Evolutionary conservation across 2,113 vertebrate genomes (phyloP).

Genomic region (Puntigrus tetrazona): DNA sequence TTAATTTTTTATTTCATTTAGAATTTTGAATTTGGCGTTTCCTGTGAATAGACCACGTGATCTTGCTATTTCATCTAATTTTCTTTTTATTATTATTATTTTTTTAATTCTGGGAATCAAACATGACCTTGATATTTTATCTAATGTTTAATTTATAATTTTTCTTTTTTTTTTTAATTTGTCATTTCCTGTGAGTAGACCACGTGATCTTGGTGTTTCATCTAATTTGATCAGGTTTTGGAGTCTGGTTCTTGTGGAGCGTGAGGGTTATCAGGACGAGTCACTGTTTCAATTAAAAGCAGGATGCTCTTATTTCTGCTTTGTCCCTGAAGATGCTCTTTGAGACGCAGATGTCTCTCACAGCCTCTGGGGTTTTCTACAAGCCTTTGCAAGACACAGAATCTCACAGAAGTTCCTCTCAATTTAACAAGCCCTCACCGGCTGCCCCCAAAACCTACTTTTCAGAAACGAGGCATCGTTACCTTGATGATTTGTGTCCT

Average conservation of each 20-base stretch:
- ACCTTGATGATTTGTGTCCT: not conserved
- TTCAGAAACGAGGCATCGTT: not conserved
- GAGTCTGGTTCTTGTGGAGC: not conserved
- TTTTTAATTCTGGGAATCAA: no score
- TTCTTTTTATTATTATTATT: no score
- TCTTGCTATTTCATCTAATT: no score
- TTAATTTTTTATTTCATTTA: no score
- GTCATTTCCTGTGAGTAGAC: no score
- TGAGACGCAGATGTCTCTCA: not conserved
- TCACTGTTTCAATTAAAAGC: not conserved
- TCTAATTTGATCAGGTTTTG: no score
- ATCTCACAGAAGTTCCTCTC: not conserved
- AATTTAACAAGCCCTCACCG: not conserved
- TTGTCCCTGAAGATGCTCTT: not conserved
- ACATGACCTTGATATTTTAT: no score
- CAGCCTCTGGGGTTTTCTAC: conserved; percentile 12
- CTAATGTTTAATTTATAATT: no score
- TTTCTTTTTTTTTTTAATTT: no score
- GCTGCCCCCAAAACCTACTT: not conserved
- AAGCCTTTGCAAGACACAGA: conserved; percentile 18
- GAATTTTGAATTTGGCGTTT: no score
- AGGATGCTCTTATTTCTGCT: not conserved
- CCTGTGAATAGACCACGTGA: no score
- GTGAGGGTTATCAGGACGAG: not conserved
- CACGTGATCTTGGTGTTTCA: no score